Conservation (phyloP, 2,797 vertebrate species). For the Agapornis canus region DNA sequence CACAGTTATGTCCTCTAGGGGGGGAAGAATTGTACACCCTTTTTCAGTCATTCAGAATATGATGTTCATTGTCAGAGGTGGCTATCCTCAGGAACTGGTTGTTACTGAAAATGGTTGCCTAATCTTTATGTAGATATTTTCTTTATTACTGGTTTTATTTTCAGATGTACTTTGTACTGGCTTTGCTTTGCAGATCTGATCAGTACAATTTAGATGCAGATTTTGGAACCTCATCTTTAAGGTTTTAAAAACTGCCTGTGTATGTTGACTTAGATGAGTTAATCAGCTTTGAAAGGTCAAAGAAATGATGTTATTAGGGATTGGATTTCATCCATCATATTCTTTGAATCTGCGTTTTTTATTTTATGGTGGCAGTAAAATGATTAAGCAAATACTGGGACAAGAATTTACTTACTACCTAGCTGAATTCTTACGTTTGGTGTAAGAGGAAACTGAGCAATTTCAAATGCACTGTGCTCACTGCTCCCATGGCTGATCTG, state of each 20-base stretch:
- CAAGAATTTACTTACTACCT: not conserved
- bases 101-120: not conserved
- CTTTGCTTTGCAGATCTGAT: conserved; percentile 6
- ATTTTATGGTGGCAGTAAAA: conserved; percentile 3
- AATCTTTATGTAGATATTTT: not conserved
- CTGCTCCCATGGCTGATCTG: not conserved
- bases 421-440: not conserved
- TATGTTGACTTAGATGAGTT: not conserved
- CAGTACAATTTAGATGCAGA: not conserved
- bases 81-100: not conserved
- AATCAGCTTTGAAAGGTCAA: conserved; percentile 9
- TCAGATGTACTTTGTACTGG: not conserved
- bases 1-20: not conserved
- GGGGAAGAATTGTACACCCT: not conserved
- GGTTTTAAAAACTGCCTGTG: not conserved
- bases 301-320: not conserved
- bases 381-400: not conserved
- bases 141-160: not conserved
- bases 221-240: not conserved
- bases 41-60: not conserved
- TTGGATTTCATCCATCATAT: not conserved
- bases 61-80: not conserved
- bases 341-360: not conserved
- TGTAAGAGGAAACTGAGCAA: not conserved
- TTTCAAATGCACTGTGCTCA: not conserved